These are phyloP conservation scores for Ciconia stormi DNA, from an alignment of 2,113 vertebrate species.

Conservation along the genomic window DNA sequence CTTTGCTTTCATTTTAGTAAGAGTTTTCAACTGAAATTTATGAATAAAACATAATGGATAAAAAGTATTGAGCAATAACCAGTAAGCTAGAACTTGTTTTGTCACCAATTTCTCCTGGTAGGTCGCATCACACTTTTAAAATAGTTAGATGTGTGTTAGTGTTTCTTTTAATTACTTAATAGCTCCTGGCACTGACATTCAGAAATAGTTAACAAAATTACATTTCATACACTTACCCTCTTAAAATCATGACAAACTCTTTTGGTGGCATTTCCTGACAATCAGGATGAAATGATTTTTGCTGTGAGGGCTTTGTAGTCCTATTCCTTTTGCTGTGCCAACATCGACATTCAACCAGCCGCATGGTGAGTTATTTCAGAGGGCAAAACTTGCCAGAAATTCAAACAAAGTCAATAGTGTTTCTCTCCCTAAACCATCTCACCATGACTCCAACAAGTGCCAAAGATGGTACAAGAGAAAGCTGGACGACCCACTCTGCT, in stretches of 20 bases:
- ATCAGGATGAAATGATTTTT: neutral
- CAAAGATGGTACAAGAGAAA: neutral
- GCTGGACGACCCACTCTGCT: neutral
- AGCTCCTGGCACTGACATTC: neutral
- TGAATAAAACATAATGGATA: neutral
- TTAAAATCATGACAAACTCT: neutral
- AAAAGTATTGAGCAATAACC: neutral
- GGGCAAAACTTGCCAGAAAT: neutral
- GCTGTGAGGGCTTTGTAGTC: neutral
- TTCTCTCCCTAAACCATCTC: neutral
- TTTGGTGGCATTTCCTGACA: neutral
- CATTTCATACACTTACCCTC: neutral
- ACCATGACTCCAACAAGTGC: neutral
- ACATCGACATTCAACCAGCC: neutral
- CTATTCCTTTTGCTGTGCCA: neutral
- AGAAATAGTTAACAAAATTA: neutral
- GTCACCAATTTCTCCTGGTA: neutral
- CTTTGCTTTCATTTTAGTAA: neutral
- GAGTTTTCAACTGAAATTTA: neutral
- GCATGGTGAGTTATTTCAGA: neutral
- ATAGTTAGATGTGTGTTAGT: neutral
- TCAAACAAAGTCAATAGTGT: neutral
- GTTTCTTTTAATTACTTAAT: neutral
- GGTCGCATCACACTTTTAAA: neutral
- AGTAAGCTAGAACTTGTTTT: neutral